Base-by-base conservation (phyloP, 2,797 vertebrate species). In the Arctocebus calabarensis region DNA sequence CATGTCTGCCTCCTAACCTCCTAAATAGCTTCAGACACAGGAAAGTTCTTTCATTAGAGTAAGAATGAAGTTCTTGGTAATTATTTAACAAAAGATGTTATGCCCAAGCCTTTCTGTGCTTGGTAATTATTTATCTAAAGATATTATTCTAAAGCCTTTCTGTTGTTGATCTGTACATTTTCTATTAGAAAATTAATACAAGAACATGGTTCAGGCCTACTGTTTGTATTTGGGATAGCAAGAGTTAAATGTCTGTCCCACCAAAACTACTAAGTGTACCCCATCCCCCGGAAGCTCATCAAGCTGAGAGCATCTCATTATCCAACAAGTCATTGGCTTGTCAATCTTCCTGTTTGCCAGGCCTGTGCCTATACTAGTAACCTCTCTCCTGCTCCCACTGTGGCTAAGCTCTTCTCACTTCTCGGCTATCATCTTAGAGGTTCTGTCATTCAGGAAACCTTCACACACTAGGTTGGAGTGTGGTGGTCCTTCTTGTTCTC, bases 121-220 rank as follows among this genome's bases (percentile, higher is more conserved):
- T 91, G 22, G 4, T 84, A 81, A 91, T 81, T 87, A 64, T 19
- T 81, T 34, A 74, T 34, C 8, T 1, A 62, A 90, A 81, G 40
- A 40, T 74, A 78, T 75, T 78, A 89, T 48, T 0, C 11, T 45
- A 11, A n/a, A 37, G 16, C 5, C 59, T 32, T 48, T 79, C 19
- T 92, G 6, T 70, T 86, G 61, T 27, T 61, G n/a, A 90, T 59
- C 12, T 74, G 22, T 20, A 74, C 20, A 79, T 88, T 94, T 96
- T 79, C 78, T 75, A 4, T 40, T 45, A 37, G 84, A 74, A 93
- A 88, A 68, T 68, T 20, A 91, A 79, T 13, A 64, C 5, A 34
- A n/a, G 43, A 40, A 40, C 40, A 90, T 3, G 48, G 20, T 0
- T 74, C 55, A 34, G 22, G 13, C 23, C 52, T 20, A 45, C 27